phyloP scores from a whole-genome alignment of 2,797 vertebrate species.

The Pipistrellus kuhlii region DNA sequence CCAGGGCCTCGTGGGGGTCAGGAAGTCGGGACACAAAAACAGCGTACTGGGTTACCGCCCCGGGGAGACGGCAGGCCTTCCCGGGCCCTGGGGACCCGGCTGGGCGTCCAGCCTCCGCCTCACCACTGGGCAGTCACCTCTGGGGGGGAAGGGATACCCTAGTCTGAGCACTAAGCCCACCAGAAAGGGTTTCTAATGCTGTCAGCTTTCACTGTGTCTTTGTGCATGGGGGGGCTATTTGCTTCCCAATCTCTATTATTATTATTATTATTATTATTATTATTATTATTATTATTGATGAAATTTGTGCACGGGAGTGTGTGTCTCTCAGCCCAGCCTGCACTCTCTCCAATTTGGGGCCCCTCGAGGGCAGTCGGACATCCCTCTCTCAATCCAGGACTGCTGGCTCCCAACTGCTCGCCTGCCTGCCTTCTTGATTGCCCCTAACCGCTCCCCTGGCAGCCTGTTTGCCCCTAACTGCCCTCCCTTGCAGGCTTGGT shows the following conservation, averaged over 20 bases:
- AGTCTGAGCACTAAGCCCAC: neutral
- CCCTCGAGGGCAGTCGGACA: too few species aligned
- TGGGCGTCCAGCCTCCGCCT: neutral
- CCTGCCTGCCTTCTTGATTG: too few species aligned
- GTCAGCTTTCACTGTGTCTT: neutral
- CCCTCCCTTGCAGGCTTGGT: too few species aligned
- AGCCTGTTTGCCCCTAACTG: too few species aligned
- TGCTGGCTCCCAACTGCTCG: too few species aligned
- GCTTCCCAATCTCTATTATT: neutral
- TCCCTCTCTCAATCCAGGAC: too few species aligned
- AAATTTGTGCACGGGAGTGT: too few species aligned
- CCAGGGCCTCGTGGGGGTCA: neutral
- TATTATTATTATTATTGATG: too few species aligned
- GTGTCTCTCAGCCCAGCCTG: too few species aligned
- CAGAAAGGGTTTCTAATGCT: neutral
- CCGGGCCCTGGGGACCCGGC: too few species aligned
- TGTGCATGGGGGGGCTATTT: neutral
- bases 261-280: neutral
- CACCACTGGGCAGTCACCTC: neutral
- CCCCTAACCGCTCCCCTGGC: too few species aligned
- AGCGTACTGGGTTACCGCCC: neutral
- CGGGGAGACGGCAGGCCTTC: neutral
- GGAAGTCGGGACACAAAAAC: neutral
- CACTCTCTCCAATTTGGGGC: too few species aligned
- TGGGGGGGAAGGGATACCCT: neutral